Percentiles rank a stretch among this genome's conserved stretches.
Evolutionary conservation across 92 coral and sea anemone genomes (phyloP).

Genomic region (Porites divaricata): DNA sequence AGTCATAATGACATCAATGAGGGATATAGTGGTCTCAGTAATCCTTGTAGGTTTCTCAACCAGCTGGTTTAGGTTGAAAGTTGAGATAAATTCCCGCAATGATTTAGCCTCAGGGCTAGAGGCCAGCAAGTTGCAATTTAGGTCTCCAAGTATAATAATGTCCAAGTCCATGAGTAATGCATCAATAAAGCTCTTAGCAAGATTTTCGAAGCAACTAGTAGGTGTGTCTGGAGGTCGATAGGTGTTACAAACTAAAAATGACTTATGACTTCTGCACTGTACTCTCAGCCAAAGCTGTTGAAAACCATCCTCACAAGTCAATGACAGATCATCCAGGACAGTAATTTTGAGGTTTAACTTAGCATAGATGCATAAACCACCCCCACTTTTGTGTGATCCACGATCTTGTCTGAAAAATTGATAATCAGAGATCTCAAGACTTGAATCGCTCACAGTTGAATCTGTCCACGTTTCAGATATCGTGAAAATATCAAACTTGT

Average conservation of each 20-base stretch:
- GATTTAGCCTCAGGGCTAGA: conserved; percentile 37
- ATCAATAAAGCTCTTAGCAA: conserved; percentile 46
- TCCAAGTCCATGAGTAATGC: conserved; percentile 38
- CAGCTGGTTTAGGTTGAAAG: conserved; percentile 43
- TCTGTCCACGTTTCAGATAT: conserved; percentile 53
- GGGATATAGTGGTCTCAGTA: conserved; percentile 54
- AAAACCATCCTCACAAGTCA: conserved; percentile 11
- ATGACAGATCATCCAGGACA: conserved; percentile 34
- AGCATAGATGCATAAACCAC: conserved; percentile 41
- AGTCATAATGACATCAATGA: conserved; percentile 38
- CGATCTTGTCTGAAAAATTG: conserved; percentile 52
- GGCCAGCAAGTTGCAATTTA: conserved; percentile 57
- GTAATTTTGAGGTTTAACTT: conserved; percentile 28
- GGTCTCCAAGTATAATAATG: conserved; percentile 47
- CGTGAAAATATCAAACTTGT: conserved; percentile 43
- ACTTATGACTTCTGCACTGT: conserved; percentile 53
- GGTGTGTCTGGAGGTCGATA: conserved; percentile 60
- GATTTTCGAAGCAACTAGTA: conserved; percentile 37
- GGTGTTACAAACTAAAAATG: conserved; percentile 55
- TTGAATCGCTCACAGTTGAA: conserved; percentile 32
- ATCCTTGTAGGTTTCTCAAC: conserved; percentile 44
- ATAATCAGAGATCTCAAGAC: conserved; percentile 51
- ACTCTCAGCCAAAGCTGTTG: conserved; percentile 36
- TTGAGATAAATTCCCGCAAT: conserved; percentile 39
- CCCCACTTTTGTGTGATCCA: conserved; percentile 41